phyloP scores from a whole-genome alignment of 2,113 vertebrate species.

The Petrocephalus zakoni region DNA sequence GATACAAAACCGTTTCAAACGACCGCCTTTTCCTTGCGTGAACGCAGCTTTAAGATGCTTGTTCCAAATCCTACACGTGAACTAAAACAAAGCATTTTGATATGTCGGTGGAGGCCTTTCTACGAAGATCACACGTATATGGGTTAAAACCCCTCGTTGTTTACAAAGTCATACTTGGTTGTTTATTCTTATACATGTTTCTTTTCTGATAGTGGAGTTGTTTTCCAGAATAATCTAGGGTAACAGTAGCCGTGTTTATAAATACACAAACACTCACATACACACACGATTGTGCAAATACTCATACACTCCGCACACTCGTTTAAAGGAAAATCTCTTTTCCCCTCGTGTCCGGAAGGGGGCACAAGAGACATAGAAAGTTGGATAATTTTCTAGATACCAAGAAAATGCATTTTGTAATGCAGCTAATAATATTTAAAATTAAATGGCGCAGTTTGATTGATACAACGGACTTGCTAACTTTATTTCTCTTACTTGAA shows the following conservation, averaged over 20 bases:
- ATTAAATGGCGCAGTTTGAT: slow-evolving; percentile 1
- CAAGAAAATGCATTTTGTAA: neutral
- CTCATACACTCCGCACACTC: neutral
- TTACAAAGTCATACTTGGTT: neutral
- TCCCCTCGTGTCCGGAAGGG: slow-evolving; percentile 19
- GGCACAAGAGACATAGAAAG: slow-evolving; percentile 22
- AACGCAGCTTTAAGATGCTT: neutral
- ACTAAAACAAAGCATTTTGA: neutral
- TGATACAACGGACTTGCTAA: neutral
- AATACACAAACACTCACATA: neutral
- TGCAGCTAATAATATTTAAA: neutral
- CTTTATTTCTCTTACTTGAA: neutral
- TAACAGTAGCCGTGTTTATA: neutral
- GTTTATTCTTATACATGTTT: neutral
- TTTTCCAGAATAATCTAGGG: neutral
- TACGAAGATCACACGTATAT: neutral
- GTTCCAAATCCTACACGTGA: neutral
- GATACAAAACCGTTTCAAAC: neutral
- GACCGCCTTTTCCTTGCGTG: neutral
- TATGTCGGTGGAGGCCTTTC: neutral
- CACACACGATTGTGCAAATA: neutral
- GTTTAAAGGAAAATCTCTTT: neutral
- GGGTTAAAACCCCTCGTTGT: neutral
- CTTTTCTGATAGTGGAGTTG: neutral
- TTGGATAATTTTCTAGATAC: neutral